These are phyloP conservation scores for Carposina sasakii DNA, from an alignment of 1,140 invertebrate species.

Conservation along the genomic window DNA sequence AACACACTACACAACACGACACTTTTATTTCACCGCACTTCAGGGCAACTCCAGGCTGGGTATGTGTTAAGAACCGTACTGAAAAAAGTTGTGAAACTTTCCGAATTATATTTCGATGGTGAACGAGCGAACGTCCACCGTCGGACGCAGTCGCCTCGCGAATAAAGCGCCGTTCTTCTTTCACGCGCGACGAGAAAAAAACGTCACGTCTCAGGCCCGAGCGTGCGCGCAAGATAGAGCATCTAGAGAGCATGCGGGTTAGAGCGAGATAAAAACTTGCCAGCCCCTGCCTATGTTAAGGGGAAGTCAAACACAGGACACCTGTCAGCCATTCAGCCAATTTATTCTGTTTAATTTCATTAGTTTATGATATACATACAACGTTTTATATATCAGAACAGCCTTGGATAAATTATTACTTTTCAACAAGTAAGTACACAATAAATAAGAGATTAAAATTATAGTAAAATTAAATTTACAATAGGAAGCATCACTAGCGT, in stretches of 20 bases:
- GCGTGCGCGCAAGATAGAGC: constrained; percentile 28
- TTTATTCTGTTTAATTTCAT: constrained; percentile 18
- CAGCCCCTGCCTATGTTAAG: constrained; percentile 36
- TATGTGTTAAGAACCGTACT: constrained; percentile 34
- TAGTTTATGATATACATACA: constrained; percentile 13
- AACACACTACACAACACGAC: constrained; percentile 53
- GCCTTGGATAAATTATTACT: too few relatives aligned
- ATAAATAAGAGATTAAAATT: too few relatives aligned
- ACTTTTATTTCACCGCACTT: constrained; percentile 37
- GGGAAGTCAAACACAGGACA: constrained; percentile 52
- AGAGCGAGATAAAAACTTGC: constrained; percentile 24
- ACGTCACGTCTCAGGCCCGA: constrained; percentile 24
- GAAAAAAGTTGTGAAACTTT: constrained; percentile 60
- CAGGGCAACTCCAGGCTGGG: constrained; percentile 43
- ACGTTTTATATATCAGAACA: constrained; percentile 7
- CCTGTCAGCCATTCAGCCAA: too few relatives aligned
- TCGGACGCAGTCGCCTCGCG: constrained; percentile 48
- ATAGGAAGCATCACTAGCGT: too few relatives aligned
- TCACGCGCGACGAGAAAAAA: constrained; percentile 32
- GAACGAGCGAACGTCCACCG: constrained; percentile 29
- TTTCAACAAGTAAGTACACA: too few relatives aligned
- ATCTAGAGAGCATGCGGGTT: constrained; percentile 14
- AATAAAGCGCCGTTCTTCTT: constrained; percentile 34
- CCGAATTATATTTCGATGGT: constrained; percentile 37
- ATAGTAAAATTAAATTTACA: too few relatives aligned